Percentiles rank a stretch among this genome's conserved stretches.
Evolutionary conservation across 2,888 invertebrate genomes (phyloP).

Genomic region (Lamproptera curius): DNA sequence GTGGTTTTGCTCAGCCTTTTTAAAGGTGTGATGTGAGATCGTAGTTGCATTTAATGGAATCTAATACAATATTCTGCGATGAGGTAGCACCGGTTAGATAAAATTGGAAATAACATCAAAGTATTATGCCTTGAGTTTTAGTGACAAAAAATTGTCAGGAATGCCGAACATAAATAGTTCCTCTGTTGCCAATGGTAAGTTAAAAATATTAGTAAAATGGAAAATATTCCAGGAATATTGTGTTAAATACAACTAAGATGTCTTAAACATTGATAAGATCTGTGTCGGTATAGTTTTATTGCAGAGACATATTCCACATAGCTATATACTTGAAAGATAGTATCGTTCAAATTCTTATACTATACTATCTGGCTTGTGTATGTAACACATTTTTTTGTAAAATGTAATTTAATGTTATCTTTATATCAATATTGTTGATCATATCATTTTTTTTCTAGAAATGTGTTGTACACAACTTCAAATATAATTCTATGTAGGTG

Average conservation of each 20-base stretch:
- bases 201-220: background rate
- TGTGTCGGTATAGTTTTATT: conserved; percentile 19
- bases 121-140: conserved; percentile 71
- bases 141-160: conserved; percentile 56
- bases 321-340: too few species aligned
- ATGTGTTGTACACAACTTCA: too few species aligned
- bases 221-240: too few species aligned
- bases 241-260: background rate
- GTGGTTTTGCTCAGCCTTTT: conserved; percentile 31
- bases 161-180: conserved; percentile 69
- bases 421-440: too few species aligned
- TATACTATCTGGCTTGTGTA: too few species aligned
- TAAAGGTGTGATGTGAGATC: conserved; percentile 56
- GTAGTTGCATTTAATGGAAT: conserved; percentile 40
- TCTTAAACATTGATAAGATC: conserved; percentile 5
- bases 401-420: too few species aligned
- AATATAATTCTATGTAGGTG: too few species aligned
- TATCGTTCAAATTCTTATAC: too few species aligned
- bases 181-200: conserved; percentile 68
- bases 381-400: too few species aligned
- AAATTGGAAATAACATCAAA: conserved; percentile 45
- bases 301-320: too few species aligned
- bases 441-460: too few species aligned
- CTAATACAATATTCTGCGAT: conserved; percentile 50
- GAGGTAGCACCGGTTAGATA: conserved; percentile 60